Evolutionary conservation across 2,888 invertebrate genomes (phyloP).

Genomic region (Drosophila birchii): DNA sequence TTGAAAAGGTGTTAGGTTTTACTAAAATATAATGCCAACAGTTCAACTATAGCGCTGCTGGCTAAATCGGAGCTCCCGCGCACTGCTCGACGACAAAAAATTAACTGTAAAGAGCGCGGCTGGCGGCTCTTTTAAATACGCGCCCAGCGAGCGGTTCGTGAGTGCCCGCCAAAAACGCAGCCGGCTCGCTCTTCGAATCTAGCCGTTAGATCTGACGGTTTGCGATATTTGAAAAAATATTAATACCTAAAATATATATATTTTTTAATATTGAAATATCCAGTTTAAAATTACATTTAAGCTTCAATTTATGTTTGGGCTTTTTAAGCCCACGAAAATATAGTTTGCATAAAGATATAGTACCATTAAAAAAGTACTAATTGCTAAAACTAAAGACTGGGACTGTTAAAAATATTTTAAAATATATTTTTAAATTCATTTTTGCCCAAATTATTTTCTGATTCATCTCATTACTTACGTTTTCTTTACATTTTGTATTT

Average conservation of each 20-base stretch:
- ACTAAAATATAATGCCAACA: conserved; percentile 24
- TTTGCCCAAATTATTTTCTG: too few relatives aligned
- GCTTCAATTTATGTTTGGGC: too few relatives aligned
- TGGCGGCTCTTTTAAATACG: conserved; percentile 15
- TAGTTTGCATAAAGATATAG: too few relatives aligned
- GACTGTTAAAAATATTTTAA: too few relatives aligned
- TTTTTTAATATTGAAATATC: not conserved
- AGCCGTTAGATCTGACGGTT: conserved; percentile 4
- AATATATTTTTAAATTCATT: too few relatives aligned
- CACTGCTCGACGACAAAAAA: conserved; percentile 24
- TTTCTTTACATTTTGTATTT: too few relatives aligned
- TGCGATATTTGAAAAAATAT: not conserved
- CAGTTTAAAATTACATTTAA: not conserved
- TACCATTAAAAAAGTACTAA: too few relatives aligned
- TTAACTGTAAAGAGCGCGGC: conserved; percentile 23
- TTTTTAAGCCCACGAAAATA: too few relatives aligned
- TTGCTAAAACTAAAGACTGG: too few relatives aligned
- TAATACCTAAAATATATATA: too few relatives aligned
- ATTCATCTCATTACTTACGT: too few relatives aligned
- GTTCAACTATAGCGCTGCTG: conserved; percentile 38
- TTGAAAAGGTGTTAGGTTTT: conserved; percentile 6
- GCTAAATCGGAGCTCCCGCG: conserved; percentile 24
- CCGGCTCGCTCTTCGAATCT: conserved; percentile 11
- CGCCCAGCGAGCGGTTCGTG: not conserved
- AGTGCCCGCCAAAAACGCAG: conserved; percentile 25